Percentiles rank a stretch among this genome's conserved stretches.
Conservation (phyloP, 2,113 vertebrate species). For the rat (Rattus norvegicus) region GRCr8 NC_086039.1:145739001-145739500, state of each 20-base stretch:
- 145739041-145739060: background rate
- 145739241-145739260: conserved; percentile 13
- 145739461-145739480: background rate
- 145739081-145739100: background rate
- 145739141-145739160: background rate
- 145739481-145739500: background rate
- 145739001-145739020: no score
- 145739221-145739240: conserved; percentile 5
- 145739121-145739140: background rate
- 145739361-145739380: background rate
- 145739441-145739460: background rate
- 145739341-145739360: background rate
- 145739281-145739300: conserved; percentile 34
- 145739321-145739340: conserved; percentile 25
- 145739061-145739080: background rate
- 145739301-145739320: conserved; percentile 42
- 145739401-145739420: background rate
- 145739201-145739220: background rate
- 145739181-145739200: background rate
- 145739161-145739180: conserved; percentile 55
- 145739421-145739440: background rate
- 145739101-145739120: background rate
- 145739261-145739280: background rate
- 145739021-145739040: no score
- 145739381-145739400: background rate